A percentile compares a stretch with the other conserved stretches of the same genome.
Evolutionary conservation across 2,888 invertebrate species (phyloP).

Genomic region (Magallana nippona): DNA sequence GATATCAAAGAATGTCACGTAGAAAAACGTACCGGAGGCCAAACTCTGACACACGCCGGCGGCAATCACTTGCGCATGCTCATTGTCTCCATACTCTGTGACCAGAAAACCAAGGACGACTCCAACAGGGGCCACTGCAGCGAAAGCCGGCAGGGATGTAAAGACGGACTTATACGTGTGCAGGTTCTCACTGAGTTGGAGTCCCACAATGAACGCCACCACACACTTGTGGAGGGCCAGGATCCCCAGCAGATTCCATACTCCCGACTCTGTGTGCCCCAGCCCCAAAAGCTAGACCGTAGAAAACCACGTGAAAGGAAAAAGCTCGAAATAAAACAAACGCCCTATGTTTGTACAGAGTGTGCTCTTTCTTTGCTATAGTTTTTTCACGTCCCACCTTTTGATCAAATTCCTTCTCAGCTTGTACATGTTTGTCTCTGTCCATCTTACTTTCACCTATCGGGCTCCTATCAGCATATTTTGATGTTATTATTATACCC

Average conservation of each 20-base stretch:
- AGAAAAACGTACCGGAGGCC: constrained; percentile 93
- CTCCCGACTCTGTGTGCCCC: constrained; percentile 71
- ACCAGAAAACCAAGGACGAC: constrained; percentile 57
- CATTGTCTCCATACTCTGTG: constrained; percentile 49
- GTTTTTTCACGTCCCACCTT: neutral
- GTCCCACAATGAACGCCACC: constrained; percentile 82
- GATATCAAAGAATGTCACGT: constrained; percentile 93
- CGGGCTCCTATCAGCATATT: neutral
- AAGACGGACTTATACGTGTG: constrained; percentile 44
- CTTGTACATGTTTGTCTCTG: neutral
- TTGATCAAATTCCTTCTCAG: neutral
- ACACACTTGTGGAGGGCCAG: constrained; percentile 82
- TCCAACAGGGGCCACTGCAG: constrained; percentile 59
- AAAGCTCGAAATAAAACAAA: constrained; percentile 82
- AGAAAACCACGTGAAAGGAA: constrained; percentile 83
- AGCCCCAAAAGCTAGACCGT: constrained; percentile 83
- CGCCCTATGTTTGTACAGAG: constrained; percentile 69
- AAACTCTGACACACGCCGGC: constrained; percentile 85
- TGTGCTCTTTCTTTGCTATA: neutral
- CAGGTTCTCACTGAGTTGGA: constrained; percentile 80
- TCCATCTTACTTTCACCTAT: neutral
- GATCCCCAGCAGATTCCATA: constrained; percentile 79
- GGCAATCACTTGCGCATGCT: constrained; percentile 53
- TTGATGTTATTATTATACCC: neutral
- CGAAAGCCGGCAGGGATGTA: constrained; percentile 53